These are phyloP conservation scores for Neotragus pygmaeus DNA, from an alignment of 2,113 vertebrate genomes.

Conservation along the genomic window DNA sequence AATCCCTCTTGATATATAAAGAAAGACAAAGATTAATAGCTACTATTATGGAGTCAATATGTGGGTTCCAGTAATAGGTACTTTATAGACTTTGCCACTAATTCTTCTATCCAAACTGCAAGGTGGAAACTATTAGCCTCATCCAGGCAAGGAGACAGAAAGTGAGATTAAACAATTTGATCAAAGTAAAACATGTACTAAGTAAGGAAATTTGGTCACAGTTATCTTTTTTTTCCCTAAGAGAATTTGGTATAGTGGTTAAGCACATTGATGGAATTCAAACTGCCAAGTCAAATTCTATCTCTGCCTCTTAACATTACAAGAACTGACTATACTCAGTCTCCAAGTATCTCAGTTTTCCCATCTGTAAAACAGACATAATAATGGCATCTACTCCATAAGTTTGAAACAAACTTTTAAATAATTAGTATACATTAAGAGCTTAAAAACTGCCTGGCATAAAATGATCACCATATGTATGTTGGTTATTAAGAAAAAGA, in stretches of 20 bases:
- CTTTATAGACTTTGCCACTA: neutral
- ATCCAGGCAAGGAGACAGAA: neutral
- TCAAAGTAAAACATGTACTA: neutral
- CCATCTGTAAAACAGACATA: neutral
- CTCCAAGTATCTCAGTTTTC: neutral
- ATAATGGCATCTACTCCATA: neutral
- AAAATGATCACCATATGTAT: neutral
- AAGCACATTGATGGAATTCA: neutral
- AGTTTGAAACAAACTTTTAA: neutral
- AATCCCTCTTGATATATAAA: neutral
- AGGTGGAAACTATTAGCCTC: neutral
- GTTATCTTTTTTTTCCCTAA: neutral
- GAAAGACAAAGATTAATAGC: neutral
- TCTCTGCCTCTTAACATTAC: neutral
- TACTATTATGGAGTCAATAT: neutral
- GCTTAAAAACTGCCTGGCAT: neutral
- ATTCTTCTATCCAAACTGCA: neutral
- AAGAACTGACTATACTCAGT: neutral
- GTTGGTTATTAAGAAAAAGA: slow-evolving; percentile 9
- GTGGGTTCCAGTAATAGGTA: neutral
- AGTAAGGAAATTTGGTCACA: neutral
- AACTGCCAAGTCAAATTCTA: neutral
- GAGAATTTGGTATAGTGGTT: neutral
- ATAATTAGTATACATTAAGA: slow-evolving; percentile 1
- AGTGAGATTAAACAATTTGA: neutral